Evolutionary conservation across 2,888 invertebrate species (phyloP).

Genomic region (Alentia gelatinosa): DNA sequence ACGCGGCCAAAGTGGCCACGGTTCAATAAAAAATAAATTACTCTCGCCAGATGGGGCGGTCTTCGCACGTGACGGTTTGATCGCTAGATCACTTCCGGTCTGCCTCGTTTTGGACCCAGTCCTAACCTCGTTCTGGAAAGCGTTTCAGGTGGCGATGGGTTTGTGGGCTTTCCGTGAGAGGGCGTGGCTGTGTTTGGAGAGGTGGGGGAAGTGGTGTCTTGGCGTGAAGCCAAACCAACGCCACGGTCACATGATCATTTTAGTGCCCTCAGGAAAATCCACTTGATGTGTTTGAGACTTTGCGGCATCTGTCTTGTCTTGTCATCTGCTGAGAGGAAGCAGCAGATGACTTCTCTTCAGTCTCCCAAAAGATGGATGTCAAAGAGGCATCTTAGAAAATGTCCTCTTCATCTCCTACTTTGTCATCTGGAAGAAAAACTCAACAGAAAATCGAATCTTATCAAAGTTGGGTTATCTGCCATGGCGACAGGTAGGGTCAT

Average conservation of each 20-base stretch:
- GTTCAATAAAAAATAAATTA: not conserved
- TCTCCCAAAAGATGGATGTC: no score
- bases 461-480: no score
- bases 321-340: no score
- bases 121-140: not conserved
- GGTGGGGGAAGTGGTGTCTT: not conserved
- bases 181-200: not conserved
- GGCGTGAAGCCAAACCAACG: not conserved
- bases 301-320: no score
- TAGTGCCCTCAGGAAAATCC: not conserved
- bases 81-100: slow-evolving; percentile 4
- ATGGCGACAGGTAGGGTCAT: no score
- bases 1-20: not conserved
- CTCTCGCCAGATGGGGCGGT: not conserved
- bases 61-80: not conserved
- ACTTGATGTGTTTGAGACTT: not conserved
- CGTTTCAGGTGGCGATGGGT: no score
- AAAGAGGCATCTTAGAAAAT: no score
- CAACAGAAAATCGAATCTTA: no score
- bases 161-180: not conserved
- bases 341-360: no score
- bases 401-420: no score
- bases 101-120: not conserved
- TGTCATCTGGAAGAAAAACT: no score
- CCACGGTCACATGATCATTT: not conserved